Evolutionary conservation across 2,888 invertebrate species (phyloP), one percentile per base, ranked within the genome.

Genomic region (Agonopterix heracliana): DNA sequence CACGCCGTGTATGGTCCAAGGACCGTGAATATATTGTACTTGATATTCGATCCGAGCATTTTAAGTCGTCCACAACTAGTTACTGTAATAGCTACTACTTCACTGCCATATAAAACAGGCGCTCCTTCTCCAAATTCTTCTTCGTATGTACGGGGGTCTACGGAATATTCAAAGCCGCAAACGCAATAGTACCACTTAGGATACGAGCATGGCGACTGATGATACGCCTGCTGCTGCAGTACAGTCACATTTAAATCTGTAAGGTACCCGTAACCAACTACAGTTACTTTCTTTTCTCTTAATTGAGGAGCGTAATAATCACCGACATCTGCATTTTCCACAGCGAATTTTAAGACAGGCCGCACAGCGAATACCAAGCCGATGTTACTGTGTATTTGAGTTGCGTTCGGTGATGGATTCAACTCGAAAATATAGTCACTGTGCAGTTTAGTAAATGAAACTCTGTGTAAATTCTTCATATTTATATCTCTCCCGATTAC

Each of bases 161-260:
- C 49, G 2, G 62, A 50, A 36, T 64, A 56, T 59, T 83, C 78
- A 13, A 64, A 56, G 34, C 82, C 84, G 51, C 84, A 84, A 12
- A 82, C 57, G 54, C 78, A 81, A 53, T 83, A 80, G 54, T 75
- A 76, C 81, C 81, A 83, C 53, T 71, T 75, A 0, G 81, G 75
- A 54, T 79, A 78, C 13, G 57, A 53, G 55, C 85, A 85, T 0
- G 78, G 65, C 2, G 62, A 61, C 51, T 79, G 75, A 26, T 62
- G 57, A 53, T 78, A 85, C 2, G 43, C 48, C 54, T 78, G 76
- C 44, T 61, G 54, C 53, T 81, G 81, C 48, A 84, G 55, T 10
- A 60, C 66, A 10, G 68, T 47, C 13, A 53, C 43, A 40, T 64
- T 54, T 9, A 61, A 48, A 2, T 58, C 49, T 17, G 45, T 52